These are phyloP conservation scores for Machimus atricapillus DNA, from an alignment of 2,888 invertebrate species.

Conservation along the genomic window DNA sequence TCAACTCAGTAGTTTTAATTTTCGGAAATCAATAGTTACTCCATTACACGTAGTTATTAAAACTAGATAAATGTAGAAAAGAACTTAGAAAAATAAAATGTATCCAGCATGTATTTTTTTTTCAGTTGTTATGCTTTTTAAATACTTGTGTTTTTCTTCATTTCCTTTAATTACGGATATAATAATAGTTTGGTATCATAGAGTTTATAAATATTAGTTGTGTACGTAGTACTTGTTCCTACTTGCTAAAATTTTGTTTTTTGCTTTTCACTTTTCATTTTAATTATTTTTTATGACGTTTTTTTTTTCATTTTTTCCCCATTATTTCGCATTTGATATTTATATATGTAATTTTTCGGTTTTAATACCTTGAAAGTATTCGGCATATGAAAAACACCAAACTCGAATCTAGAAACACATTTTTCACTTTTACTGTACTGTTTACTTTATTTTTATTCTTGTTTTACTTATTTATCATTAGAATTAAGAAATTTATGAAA, in stretches of 20 bases:
- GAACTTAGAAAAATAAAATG: conserved; percentile 34
- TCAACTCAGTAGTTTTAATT: background rate
- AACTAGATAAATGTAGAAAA: conserved; percentile 30
- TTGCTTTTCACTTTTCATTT: conserved; percentile 44
- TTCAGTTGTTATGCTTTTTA: conserved; percentile 37
- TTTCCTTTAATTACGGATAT: conserved; percentile 43
- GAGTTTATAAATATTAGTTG: conserved; percentile 50
- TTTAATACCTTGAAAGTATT: conserved; percentile 5
- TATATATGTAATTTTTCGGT: conserved; percentile 30
- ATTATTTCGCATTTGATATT: conserved; percentile 27
- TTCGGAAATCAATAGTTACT: background rate
- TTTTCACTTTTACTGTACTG: background rate
- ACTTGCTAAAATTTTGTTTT: conserved; percentile 48
- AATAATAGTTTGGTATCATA: conserved; percentile 49
- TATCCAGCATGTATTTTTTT: conserved; percentile 46
- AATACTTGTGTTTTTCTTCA: conserved; percentile 33
- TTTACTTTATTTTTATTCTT: background rate
- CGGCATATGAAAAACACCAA: conserved; percentile 37
- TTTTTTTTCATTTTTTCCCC: background rate
- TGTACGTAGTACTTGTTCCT: conserved; percentile 51
- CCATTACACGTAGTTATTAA: background rate
- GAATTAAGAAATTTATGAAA: background rate
- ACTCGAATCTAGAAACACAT: conserved; percentile 24
- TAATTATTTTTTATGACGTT: conserved; percentile 42
- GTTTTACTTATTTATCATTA: background rate